A percentile compares a stretch with the other conserved stretches of the same genome.
Evolutionary conservation across 2,888 invertebrate genomes (phyloP).

Genomic region (Ametastegia equiseti): DNA sequence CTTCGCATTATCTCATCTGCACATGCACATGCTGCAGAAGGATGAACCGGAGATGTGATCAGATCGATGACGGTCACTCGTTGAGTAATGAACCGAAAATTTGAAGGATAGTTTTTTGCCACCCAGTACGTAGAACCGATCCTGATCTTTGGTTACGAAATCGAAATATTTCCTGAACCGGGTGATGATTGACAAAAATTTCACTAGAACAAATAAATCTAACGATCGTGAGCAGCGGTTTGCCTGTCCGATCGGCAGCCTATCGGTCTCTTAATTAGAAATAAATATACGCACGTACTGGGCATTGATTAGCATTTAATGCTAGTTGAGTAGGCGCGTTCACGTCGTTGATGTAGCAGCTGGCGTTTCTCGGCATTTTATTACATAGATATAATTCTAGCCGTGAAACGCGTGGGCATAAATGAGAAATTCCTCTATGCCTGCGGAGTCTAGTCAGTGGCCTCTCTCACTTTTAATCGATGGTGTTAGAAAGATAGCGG

Average conservation of each 20-base stretch:
- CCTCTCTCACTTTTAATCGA: slow-evolving; percentile 1
- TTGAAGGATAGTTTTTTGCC: background rate
- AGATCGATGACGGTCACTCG: too few species aligned
- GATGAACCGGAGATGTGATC: too few species aligned
- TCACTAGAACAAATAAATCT: slow-evolving; percentile 27
- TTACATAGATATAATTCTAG: background rate
- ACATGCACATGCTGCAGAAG: background rate
- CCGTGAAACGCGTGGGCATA: slow-evolving; percentile 55
- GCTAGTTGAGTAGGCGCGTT: slow-evolving; percentile 57
- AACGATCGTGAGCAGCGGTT: background rate
- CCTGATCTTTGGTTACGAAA: slow-evolving; percentile 3
- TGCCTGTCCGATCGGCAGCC: background rate
- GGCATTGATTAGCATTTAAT: slow-evolving; percentile 59
- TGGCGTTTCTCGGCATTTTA: slow-evolving; percentile 42
- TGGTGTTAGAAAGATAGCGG: background rate
- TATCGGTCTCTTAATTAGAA: slow-evolving; percentile 56
- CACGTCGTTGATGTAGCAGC: slow-evolving; percentile 53
- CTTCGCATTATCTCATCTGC: slow-evolving; percentile 27
- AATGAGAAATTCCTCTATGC: slow-evolving; percentile 53
- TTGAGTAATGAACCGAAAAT: too few species aligned
- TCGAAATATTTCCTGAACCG: background rate
- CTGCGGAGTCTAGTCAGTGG: background rate
- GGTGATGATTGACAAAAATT: slow-evolving; percentile 34
- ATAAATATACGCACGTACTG: slow-evolving; percentile 56
- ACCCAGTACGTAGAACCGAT: background rate